phyloP scores from a whole-genome alignment of 2,888 invertebrate genomes.

The Himalopsyche anomala region DNA sequence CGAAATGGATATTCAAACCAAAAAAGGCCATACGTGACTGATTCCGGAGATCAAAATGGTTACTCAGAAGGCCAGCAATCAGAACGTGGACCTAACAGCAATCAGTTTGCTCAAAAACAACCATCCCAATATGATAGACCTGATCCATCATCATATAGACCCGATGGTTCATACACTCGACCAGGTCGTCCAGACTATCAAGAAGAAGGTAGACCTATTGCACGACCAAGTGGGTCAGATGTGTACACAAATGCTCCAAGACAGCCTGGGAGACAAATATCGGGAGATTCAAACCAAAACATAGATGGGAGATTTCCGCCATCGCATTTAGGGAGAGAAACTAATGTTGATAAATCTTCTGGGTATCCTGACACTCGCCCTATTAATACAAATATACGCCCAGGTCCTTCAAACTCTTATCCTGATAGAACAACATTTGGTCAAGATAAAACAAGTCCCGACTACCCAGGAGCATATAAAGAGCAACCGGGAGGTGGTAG shows the following conservation, averaged over 20 bases:
- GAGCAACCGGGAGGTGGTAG: slow-evolving; percentile 59
- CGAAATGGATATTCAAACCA: not conserved
- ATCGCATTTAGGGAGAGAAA: slow-evolving; percentile 42
- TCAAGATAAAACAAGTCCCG: slow-evolving; percentile 57
- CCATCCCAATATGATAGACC: slow-evolving; percentile 12
- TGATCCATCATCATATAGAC: not conserved
- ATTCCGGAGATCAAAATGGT: not conserved
- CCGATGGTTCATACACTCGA: not conserved
- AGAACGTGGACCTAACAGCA: not conserved
- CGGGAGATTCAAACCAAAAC: slow-evolving; percentile 45
- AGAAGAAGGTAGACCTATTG: not conserved
- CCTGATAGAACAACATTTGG: slow-evolving; percentile 51
- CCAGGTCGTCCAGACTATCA: not conserved
- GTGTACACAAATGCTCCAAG: slow-evolving; percentile 29
- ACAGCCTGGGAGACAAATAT: slow-evolving; percentile 49
- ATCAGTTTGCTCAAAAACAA: too few relatives aligned
- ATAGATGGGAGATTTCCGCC: slow-evolving; percentile 12
- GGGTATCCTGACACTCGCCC: not conserved
- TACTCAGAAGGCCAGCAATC: not conserved
- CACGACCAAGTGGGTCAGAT: slow-evolving; percentile 35
- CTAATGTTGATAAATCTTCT: not conserved
- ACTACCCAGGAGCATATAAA: slow-evolving; percentile 58
- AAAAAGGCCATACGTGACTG: not conserved
- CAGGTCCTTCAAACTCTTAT: not conserved
- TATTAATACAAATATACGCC: not conserved